These are phyloP conservation scores for Cebus imitator DNA, from an alignment of 2,113 vertebrate species.

Conservation along the genomic window DNA sequence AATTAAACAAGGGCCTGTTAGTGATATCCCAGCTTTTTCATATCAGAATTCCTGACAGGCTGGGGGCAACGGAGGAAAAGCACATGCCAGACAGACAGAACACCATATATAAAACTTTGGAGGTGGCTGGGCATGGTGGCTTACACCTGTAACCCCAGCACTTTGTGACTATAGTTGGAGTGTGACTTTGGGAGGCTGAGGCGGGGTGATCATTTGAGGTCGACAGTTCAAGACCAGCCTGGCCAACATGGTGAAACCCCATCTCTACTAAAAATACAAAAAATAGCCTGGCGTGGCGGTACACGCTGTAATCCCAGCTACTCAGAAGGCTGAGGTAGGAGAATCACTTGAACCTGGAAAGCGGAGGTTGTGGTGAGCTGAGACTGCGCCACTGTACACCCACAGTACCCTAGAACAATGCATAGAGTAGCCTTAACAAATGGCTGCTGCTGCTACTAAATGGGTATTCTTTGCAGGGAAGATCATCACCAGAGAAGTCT, in stretches of 20 bases:
- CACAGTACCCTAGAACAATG: neutral
- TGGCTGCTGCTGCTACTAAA: neutral
- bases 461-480: neutral
- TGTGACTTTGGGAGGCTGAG: neutral
- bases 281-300: neutral
- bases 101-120: neutral
- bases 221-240: neutral
- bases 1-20: neutral
- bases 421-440: neutral
- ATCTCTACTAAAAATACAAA: neutral
- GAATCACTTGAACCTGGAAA: neutral
- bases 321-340: neutral
- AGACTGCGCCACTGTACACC: fast-evolving
- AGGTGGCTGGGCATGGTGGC: neutral
- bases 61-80: neutral
- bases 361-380: neutral
- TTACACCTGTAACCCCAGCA: neutral
- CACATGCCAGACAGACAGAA: neutral
- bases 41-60: neutral
- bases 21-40: neutral
- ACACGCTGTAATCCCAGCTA: neutral
- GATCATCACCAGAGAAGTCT: neutral
- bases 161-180: no score
- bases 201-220: fast-evolving
- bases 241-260: neutral